phyloP scores from a whole-genome alignment of 2,113 vertebrate genomes.

The Epinephelus moara region DNA sequence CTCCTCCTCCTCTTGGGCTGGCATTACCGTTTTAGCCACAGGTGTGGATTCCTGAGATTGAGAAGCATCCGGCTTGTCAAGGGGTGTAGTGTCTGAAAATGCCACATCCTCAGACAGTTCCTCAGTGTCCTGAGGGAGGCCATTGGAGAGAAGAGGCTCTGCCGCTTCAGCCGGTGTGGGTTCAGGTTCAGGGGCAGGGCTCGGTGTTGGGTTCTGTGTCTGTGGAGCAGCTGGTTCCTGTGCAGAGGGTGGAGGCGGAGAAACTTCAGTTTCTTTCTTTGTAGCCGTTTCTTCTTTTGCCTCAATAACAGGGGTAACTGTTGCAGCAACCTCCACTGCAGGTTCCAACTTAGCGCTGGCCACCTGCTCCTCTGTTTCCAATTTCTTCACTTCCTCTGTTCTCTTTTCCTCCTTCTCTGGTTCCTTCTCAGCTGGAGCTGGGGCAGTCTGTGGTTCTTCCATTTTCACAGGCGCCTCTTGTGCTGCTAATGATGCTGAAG shows the following conservation, averaged over 20 bases:
- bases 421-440: constrained; percentile 37
- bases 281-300: constrained; percentile 59
- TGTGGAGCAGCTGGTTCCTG: constrained; percentile 59
- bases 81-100: constrained; percentile 84
- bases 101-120: constrained; percentile 75
- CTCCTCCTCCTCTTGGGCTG: constrained; percentile 47
- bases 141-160: constrained; percentile 87
- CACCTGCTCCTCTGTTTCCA: constrained; percentile 58
- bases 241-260: constrained; percentile 58
- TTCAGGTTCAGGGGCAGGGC: constrained; percentile 59
- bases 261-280: constrained; percentile 76
- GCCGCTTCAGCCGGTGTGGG: constrained; percentile 80
- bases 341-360: constrained; percentile 19
- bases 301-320: background rate
- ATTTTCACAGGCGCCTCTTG: constrained; percentile 75
- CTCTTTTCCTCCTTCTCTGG: constrained; percentile 67
- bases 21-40: constrained; percentile 52
- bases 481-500: constrained; percentile 72
- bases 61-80: constrained; percentile 84
- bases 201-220: constrained; percentile 9
- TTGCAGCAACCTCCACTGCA: constrained; percentile 20
- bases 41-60: constrained; percentile 70
- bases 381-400: constrained; percentile 40
- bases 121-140: constrained; percentile 84
- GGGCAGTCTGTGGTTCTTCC: constrained; percentile 59